phyloP scores from a whole-genome alignment of 2,797 vertebrate species.

The Heliangelus exortis region DNA sequence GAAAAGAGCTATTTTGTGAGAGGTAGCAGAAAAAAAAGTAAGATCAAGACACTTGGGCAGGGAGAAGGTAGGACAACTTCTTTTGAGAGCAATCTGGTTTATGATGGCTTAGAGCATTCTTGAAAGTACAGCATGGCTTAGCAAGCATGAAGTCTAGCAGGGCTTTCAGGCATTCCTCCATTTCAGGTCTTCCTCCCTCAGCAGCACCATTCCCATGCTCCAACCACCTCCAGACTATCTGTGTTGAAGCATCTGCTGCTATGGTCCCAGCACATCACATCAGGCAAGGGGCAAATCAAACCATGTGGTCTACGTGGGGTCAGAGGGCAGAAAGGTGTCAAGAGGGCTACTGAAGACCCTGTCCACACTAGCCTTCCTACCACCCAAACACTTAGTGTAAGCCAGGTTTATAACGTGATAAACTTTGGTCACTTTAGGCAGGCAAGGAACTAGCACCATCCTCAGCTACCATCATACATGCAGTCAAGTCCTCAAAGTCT shows the following conservation, averaged over 20 bases:
- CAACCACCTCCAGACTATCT: not conserved
- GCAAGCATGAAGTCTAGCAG: not conserved
- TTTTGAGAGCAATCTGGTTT: not conserved
- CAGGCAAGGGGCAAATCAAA: not conserved
- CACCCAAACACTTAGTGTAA: not conserved
- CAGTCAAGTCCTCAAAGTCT: not conserved
- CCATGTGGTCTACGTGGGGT: not conserved
- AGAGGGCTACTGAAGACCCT: not conserved
- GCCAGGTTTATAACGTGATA: not conserved
- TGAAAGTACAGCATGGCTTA: not conserved
- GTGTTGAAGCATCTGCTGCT: not conserved
- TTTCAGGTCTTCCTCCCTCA: not conserved
- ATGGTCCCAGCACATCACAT: not conserved
- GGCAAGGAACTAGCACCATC: not conserved
- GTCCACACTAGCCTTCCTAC: not conserved
- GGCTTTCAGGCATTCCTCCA: not conserved
- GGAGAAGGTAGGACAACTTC: not conserved
- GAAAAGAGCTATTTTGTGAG: not conserved
- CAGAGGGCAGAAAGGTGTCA: not conserved
- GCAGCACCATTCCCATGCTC: rapidly evolving
- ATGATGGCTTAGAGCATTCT: not conserved
- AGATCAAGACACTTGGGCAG: not conserved
- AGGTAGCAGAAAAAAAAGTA: not conserved
- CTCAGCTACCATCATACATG: not conserved
- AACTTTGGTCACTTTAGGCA: not conserved